Percentiles rank a stretch among this genome's conserved stretches.
These are phyloP conservation scores for Neodiprion lecontei DNA, from an alignment of 1,140 invertebrate genomes.

Conservation along the genomic window DNA sequence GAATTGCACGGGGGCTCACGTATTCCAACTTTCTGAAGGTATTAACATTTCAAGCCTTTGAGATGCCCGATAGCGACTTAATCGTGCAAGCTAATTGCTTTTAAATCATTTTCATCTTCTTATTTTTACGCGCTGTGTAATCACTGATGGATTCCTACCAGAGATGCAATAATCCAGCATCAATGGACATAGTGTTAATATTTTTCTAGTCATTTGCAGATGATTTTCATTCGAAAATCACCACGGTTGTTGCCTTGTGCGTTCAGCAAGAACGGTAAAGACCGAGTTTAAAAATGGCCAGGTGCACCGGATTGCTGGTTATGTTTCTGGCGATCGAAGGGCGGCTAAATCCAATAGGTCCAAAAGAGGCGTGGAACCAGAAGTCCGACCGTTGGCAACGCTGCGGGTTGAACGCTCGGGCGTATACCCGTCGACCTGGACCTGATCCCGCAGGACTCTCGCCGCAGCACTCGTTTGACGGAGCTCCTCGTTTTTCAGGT, in stretches of 20 bases:
- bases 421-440: neutral
- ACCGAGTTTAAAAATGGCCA: neutral
- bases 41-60: neutral
- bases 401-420: constrained; percentile 12
- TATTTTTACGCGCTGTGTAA: too few species aligned
- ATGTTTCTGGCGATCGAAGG: neutral
- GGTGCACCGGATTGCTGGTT: neutral
- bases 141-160: too few species aligned
- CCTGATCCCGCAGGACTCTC: neutral
- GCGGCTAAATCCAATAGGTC: neutral
- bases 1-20: neutral
- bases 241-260: neutral
- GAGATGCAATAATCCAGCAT: too few species aligned
- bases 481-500: constrained; percentile 1
- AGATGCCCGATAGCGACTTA: neutral
- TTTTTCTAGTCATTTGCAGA: neutral
- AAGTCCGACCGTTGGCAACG: neutral
- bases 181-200: too few species aligned
- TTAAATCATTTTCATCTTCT: neutral
- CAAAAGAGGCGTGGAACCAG: neutral
- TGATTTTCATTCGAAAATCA: neutral
- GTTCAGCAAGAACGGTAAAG: neutral
- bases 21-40: neutral
- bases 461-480: neutral
- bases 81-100: neutral